Evolutionary conservation across 2,113 vertebrate genomes (phyloP), one percentile per base, ranked within the genome.

Genomic region (Pterocles gutturalis): DNA sequence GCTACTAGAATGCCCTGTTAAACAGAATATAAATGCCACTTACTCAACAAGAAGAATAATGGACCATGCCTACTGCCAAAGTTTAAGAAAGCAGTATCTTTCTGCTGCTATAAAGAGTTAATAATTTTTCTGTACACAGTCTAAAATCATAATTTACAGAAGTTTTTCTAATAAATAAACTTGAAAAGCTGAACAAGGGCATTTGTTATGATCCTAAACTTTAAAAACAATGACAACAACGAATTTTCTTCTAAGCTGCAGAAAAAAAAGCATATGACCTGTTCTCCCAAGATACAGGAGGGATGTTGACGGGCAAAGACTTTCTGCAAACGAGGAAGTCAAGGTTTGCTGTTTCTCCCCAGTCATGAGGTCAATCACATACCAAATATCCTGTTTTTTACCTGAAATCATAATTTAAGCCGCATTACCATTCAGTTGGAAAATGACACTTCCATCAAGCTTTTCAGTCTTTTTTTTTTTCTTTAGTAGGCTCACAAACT

Each of bases 311-410:
- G 99, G 99, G 69, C 99, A 99, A 51, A 99, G 97, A 95, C 98
- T 99, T 95, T 99, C 99, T 29, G 99, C 99, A 79, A 99, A 99
- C 20, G 99, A 98, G 1, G 99, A 99, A 2, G 99, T 99, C 96
- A 99, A 97, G 6, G 99, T 99, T 89, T 99, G 99, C 96, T 99
- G 99, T 81, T 99, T 99, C 98, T 99, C 99, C 10, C 99, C 99
- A 10, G 99, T 99, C 97, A 99, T 90, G 66, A 99, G 98, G 97
- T 99, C 99, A 29, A 99, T 98, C 82, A 99, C 99, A 0, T 99
- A 99, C 99, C 99, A 99, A 90, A 99, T 97, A 91, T 99, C 99
- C 95, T 99, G 99, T 97, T 99, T 99, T 96, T 99, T 99, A 96
- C 99, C 99, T 99, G 97, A 33, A 97, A 96, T 71, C 24, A 66